phyloP scores from a whole-genome alignment of 2,113 vertebrate species.

The Andinoacara biseriatus region DNA sequence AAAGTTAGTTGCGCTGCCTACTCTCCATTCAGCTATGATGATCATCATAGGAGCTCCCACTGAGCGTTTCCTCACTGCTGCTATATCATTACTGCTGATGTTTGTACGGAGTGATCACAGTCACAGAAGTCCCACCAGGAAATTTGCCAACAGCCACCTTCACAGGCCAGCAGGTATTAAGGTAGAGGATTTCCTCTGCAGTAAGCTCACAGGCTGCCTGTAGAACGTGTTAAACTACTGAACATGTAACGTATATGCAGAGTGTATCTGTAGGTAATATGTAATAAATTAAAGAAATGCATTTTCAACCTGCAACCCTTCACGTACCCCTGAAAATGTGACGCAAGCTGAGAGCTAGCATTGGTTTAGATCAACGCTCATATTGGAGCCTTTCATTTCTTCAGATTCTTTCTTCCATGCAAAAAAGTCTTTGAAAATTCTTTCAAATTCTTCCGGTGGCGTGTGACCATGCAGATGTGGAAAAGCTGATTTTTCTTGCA shows the following conservation, averaged over 20 bases:
- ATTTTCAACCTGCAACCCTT: background rate
- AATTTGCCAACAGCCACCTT: conserved; percentile 24
- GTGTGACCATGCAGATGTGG: background rate
- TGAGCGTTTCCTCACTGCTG: conserved; percentile 62
- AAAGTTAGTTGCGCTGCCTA: conserved; percentile 41
- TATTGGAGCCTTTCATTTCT: conserved; percentile 13
- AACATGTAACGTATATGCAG: background rate
- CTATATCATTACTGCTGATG: conserved; percentile 53
- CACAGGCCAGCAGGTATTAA: background rate
- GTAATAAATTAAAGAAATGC: background rate
- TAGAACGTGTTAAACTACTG: conserved; percentile 3
- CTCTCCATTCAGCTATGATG: conserved; percentile 53
- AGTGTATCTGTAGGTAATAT: background rate
- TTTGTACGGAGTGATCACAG: conserved; percentile 51
- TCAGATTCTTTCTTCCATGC: background rate
- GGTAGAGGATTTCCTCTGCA: background rate
- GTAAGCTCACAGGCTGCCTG: background rate
- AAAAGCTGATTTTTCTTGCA: background rate
- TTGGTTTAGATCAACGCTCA: conserved; percentile 35
- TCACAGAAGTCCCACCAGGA: conserved; percentile 10
- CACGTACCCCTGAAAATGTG: conserved; percentile 12
- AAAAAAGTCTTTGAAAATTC: background rate
- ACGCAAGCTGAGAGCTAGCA: conserved; percentile 37
- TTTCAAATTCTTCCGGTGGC: background rate
- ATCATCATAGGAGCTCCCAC: conserved; percentile 35